Evolutionary conservation across 2,113 vertebrate genomes (phyloP), one percentile per base, ranked within the genome.

Genomic region (Oplegnathus fasciatus): DNA sequence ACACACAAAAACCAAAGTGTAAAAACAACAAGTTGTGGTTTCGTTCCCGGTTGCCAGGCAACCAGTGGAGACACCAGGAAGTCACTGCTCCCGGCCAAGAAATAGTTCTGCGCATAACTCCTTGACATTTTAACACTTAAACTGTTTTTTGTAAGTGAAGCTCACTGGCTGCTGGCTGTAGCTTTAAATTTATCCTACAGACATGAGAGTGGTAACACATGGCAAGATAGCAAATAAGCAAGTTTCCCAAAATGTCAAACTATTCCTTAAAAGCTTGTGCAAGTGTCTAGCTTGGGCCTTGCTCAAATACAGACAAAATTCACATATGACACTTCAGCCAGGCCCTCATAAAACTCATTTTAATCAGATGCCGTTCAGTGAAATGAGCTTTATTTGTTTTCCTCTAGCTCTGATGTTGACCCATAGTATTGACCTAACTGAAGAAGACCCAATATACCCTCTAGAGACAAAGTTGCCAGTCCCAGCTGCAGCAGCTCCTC

Each of bases 401-500:
- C 5, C 30, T 28, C 0, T 26, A 32, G 9, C 37, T 70, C 42
- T 82, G 32, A 55, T 69, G 34, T 46, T 68, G n/a, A 80, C 72
- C 67, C 44, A 80, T 30, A 6, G 26, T 40, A 46, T 52, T 42
- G 54, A 72, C 18, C 34, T 11, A 46, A 52, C 40, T 44, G 44
- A 82, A 42, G 26, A 77, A 79, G 26, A 80, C 0, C 26, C 22
- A 65, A 5, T 34, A 17, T 18, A 22, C 13, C 48, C 82, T 71
- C 58, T 24, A 24, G 78, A 84, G 84, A 86, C 52, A 72, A 32
- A 44, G 44, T 42, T 75, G 32, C 9, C 9, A 69, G 58, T 46
- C 89, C 34, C 93, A 90, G 89, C 79, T 94, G 89, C 67, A 84
- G 54, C 32, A 48, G 2, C 28, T 76, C 20, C 34, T 81, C 83